Percentiles rank a stretch among this genome's conserved stretches.
These are phyloP conservation scores for Cyrtonyx montezumae DNA, from an alignment of 2,113 vertebrate species.

Conservation along the genomic window DNA sequence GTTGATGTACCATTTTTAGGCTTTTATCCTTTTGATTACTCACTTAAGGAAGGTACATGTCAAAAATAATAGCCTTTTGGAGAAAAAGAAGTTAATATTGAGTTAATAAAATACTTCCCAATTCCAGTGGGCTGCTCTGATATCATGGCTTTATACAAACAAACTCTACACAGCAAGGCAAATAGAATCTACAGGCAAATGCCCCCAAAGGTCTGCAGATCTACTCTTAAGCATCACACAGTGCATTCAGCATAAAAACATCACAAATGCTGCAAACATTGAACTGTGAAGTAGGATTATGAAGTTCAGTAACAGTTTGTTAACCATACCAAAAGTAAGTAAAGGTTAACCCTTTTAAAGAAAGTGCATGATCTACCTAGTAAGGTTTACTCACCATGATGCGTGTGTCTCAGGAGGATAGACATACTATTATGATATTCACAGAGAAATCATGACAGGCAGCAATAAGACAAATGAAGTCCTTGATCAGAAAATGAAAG, in stretches of 20 bases:
- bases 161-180: conserved; percentile 45
- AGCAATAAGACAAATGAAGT: neutral
- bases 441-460: neutral
- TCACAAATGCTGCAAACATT: conserved; percentile 34
- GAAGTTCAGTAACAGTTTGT: conserved; percentile 43
- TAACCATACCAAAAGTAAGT: conserved; percentile 35
- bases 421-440: neutral
- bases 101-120: conserved; percentile 14
- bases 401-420: neutral
- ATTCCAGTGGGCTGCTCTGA: conserved; percentile 20
- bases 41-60: neutral
- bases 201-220: conserved; percentile 32
- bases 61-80: neutral
- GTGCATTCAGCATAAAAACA: conserved; percentile 8
- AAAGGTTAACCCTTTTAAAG: conserved; percentile 37
- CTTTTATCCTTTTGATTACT: neutral
- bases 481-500: neutral
- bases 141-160: conserved; percentile 36
- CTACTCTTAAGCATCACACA: conserved; percentile 4
- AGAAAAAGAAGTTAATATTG: neutral
- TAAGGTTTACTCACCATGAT: conserved; percentile 34
- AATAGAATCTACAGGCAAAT: conserved; percentile 33
- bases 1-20: neutral
- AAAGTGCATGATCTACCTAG: conserved; percentile 23
- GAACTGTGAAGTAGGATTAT: conserved; percentile 46